Evolutionary conservation across 2,113 vertebrate species (phyloP).

Genomic region (Uropsilus gracilis): DNA sequence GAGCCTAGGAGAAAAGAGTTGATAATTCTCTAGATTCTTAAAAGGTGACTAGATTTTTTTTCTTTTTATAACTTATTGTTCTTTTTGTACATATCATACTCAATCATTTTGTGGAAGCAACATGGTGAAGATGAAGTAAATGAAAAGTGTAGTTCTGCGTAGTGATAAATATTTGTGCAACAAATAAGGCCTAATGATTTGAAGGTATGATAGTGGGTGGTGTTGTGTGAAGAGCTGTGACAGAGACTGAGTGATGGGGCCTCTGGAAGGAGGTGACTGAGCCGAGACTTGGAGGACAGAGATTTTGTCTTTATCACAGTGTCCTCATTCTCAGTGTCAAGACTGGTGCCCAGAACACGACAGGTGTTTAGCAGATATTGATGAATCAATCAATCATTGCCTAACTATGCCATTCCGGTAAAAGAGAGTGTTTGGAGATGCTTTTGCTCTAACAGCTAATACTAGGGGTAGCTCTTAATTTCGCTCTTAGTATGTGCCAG

Average conservation of each 20-base stretch:
- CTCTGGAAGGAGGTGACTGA: neutral
- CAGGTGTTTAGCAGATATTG: neutral
- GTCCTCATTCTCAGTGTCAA: neutral
- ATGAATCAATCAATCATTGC: neutral
- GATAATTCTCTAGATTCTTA: neutral
- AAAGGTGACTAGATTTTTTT: neutral
- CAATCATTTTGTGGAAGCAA: neutral
- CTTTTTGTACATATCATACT: neutral
- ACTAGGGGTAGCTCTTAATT: neutral
- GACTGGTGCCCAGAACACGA: neutral
- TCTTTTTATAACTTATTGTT: neutral
- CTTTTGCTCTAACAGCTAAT: neutral
- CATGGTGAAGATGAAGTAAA: neutral
- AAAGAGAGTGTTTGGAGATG: neutral
- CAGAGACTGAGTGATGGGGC: neutral
- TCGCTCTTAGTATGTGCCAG: neutral
- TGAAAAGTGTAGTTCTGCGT: neutral
- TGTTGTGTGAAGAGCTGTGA: neutral
- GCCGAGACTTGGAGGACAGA: neutral
- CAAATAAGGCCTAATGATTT: neutral
- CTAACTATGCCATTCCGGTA: neutral
- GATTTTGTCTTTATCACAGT: neutral
- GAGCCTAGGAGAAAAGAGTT: neutral
- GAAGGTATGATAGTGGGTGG: neutral
- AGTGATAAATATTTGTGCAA: neutral